Evolutionary conservation across 92 coral and sea anemone genomes (phyloP), one percentile per base, ranked within the genome.

Genomic region (Desmophyllum pertusum): DNA sequence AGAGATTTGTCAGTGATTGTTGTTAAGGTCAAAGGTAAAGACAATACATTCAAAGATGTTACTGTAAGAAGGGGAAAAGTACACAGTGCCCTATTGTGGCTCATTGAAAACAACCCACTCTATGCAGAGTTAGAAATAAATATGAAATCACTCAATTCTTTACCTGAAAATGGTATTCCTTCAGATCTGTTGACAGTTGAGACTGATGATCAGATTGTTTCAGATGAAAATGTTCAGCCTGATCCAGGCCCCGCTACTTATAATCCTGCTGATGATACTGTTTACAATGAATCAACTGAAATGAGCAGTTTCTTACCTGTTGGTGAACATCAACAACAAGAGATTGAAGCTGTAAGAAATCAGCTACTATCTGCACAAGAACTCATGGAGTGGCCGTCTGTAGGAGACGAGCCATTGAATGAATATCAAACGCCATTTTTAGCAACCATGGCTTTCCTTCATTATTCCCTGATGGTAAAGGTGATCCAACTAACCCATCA

Each of bases 231-330:
- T 71, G 81, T 51, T 76, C 35, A 79, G 21, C 62, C 79, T 70
- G 81, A 85, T 29, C 55, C 79, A 45, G 92, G 92, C 15, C 92
- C 92, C 18, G 80, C 82, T 55, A 77, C 64, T 81, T 84, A 53
- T 10, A 88, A 88, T 79, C 72, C 88, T 53, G 79, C 52, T 67
- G 90, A 91, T 41, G 90, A 88, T 77, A 76, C 51, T 38, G 92
- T 91, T 73, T 91, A 88, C 77, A 85, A 85, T 88, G 79, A 83
- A 27, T 80, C 87, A 71, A 68, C 87, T 39, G 95, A 88, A 71
- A 88, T 88, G 85, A 88, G 90, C 88, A 91, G 85, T 88, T 85
- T 91, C 30, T 57, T 91, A 83, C 94, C 94, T 52, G 90, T 90
- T 81, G 91, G 91, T 75, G 53, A 90, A 81, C 90, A 86, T 76